phyloP scores from a whole-genome alignment of 35 echinoderm and acorn worm genomes.

The Antedon bifida region DNA sequence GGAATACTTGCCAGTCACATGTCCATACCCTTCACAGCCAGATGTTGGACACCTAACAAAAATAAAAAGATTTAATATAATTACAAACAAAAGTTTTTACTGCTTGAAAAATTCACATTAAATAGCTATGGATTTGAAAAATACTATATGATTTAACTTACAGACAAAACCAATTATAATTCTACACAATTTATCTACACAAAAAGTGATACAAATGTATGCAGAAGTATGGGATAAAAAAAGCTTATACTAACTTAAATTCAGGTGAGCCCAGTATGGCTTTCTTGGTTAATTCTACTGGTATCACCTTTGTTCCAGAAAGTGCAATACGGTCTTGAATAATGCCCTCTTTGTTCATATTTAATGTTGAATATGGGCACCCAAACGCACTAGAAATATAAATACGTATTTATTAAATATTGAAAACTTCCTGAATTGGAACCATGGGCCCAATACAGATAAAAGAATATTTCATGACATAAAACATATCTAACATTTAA shows the following conservation, averaged over 20 bases:
- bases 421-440: no score
- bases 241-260: slow-evolving; percentile 79
- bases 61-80: not conserved
- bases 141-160: not conserved
- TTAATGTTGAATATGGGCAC: slow-evolving; percentile 86
- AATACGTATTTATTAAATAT: not conserved
- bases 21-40: slow-evolving; percentile 82
- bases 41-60: slow-evolving; percentile 72
- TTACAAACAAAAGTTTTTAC: no score
- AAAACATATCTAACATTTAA: not conserved
- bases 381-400: slow-evolving; percentile 74
- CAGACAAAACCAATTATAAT: no score
- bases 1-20: slow-evolving; percentile 89
- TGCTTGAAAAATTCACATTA: no score
- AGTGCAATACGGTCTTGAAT: slow-evolving; percentile 31
- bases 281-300: not conserved
- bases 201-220: no score
- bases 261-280: slow-evolving; percentile 31
- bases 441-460: not conserved
- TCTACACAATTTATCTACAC: no score
- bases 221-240: no score
- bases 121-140: not conserved
- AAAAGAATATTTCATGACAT: not conserved
- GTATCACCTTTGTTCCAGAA: not conserved
- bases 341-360: slow-evolving; percentile 76